Conservation (phyloP, 2,888 invertebrate species). For the Drosophila sordidapex region DNA sequence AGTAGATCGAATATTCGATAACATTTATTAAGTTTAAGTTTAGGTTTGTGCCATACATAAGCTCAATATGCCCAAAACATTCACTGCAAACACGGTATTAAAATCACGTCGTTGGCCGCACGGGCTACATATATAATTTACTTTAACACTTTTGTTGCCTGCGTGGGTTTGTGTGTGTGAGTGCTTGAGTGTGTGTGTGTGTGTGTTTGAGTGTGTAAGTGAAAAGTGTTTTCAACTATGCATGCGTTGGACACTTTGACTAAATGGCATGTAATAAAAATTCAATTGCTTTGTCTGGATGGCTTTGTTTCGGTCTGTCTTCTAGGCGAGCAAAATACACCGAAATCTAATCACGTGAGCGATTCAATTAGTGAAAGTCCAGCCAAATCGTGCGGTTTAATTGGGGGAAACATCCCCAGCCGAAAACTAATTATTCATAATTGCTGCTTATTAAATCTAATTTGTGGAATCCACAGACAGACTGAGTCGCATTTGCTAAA, state of each 20-base stretch:
- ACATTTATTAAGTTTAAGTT: neutral
- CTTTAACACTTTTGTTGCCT: slow-evolving; percentile 18
- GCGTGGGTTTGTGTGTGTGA: neutral
- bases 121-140: slow-evolving; percentile 60
- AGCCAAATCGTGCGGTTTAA: slow-evolving; percentile 4
- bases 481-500: slow-evolving; percentile 36
- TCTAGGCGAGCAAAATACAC: slow-evolving; percentile 19
- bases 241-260: slow-evolving; percentile 50
- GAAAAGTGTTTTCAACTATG: slow-evolving; percentile 4
- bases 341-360: slow-evolving; percentile 45
- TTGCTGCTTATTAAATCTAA: slow-evolving; percentile 68
- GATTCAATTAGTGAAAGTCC: slow-evolving; percentile 42
- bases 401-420: slow-evolving; percentile 7
- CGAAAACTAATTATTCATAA: slow-evolving; percentile 51
- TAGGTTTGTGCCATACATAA: neutral
- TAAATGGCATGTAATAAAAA: slow-evolving; percentile 70
- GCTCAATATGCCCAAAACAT: neutral
- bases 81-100: slow-evolving; percentile 6
- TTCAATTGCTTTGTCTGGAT: slow-evolving; percentile 70
- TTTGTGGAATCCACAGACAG: slow-evolving; percentile 43
- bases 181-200: neutral
- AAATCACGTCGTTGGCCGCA: slow-evolving; percentile 45
- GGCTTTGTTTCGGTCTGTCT: slow-evolving; percentile 32
- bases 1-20: neutral
- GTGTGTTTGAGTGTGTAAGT: slow-evolving; percentile 6